Evolutionary conservation across 2,113 vertebrate species (phyloP), one percentile per base, ranked within the genome.

Genomic region (Aptenodytes forsteri): DNA sequence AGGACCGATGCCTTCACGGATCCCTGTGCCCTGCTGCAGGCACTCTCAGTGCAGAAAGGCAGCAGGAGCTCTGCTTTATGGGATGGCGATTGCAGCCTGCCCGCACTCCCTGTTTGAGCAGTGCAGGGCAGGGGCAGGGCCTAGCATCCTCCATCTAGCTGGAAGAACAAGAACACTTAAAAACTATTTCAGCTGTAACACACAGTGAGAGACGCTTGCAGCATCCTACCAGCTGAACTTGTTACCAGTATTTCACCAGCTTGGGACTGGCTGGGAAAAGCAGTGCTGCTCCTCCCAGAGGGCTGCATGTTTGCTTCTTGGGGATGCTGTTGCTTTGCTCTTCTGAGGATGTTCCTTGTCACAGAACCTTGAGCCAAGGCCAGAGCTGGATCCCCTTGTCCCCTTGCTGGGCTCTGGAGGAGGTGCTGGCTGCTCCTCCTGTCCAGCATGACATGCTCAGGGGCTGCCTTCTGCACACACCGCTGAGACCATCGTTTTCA

Each of bases 1-100:
- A 38, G 64, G 52, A 26, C 1, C 1, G 1, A 3, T 3, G 46
- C 17, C n/a, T 44, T 19, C 27, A 2, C 0, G 6, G 34, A 13
- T 8, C 55, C 42, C 44, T 21, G 4, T 17, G 32, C 18, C 54
- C 40, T 20, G 66, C 40, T 54, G 38, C 13, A 7, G 70, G 34
- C 20, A 16, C 71, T 50, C 21, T 40, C 20, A 3, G 42, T 13
- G 50, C 40, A 65, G 49, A 34, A 25, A 36, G 25, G 61, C 79
- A 77, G 83, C 66, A 26, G 52, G 62, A 92, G 44, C 54, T 89
- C 67, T 91, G 73, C 77, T 58, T 8, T 11, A 2, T 0, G 5
- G 79, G 56, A 30, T 4, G 3, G 47, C 3, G 17, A 21, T 34
- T 64, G 50, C 58, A 89, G 26, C 19, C 10, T 66, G 18, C 17